Conservation (phyloP, 2,888 invertebrate species). For the Drosophila subquinaria region DNA sequence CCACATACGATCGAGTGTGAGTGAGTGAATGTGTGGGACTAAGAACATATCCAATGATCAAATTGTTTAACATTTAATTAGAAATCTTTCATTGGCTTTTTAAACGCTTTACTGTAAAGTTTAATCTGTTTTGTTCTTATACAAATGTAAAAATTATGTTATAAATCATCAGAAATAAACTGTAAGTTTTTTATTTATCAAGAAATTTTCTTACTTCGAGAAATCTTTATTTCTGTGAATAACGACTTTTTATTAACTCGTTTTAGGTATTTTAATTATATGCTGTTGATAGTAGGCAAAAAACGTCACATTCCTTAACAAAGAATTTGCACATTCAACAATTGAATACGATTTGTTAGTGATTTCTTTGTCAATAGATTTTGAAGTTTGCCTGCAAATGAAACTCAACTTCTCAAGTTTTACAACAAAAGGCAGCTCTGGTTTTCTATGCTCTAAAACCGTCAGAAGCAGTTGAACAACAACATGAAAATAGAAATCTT, state of each 20-base stretch:
- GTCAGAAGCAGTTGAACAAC: slow-evolving; percentile 48
- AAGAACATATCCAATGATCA: slow-evolving; percentile 9
- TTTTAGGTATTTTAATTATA: slow-evolving; percentile 17
- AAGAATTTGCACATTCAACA: slow-evolving; percentile 11
- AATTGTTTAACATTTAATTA: slow-evolving; percentile 23
- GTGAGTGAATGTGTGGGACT: slow-evolving; percentile 6
- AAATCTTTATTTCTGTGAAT: too few relatives aligned
- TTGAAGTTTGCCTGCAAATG: slow-evolving; percentile 16
- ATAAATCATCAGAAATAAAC: too few relatives aligned
- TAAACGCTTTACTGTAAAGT: not conserved
- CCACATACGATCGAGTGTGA: not conserved
- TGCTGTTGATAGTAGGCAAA: not conserved
- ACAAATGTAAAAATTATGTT: too few relatives aligned
- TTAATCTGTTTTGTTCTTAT: not conserved
- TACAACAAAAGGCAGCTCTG: slow-evolving; percentile 47
- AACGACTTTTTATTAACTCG: not conserved
- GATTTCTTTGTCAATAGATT: slow-evolving; percentile 12
- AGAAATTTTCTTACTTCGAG: too few relatives aligned
- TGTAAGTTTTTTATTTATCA: too few relatives aligned
- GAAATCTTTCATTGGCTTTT: not conserved
- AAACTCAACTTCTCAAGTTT: slow-evolving; percentile 40
- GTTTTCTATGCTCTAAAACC: slow-evolving; percentile 53
- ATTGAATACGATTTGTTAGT: not conserved
- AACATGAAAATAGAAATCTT: slow-evolving; percentile 20
- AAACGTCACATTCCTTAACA: not conserved